Percentiles rank a stretch among this genome's conserved stretches.
phyloP scores from a whole-genome alignment of 2,888 invertebrate species.

The Furcula furcula region DNA sequence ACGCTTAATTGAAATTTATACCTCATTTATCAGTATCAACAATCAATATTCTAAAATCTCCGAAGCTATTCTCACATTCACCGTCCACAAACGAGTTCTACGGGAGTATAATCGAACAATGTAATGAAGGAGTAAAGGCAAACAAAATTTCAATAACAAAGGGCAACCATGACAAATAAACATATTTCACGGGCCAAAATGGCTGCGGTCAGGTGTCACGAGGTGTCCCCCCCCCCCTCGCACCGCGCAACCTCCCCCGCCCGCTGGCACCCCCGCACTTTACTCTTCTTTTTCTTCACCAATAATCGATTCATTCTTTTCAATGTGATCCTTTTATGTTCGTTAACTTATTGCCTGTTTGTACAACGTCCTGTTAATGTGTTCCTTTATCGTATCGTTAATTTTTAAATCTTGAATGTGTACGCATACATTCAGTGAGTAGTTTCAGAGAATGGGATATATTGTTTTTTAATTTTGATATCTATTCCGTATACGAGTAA shows the following conservation, averaged over 20 bases:
- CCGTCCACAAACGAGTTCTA: slow-evolving; percentile 74
- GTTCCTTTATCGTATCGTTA: slow-evolving; percentile 15
- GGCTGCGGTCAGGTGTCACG: slow-evolving; percentile 81
- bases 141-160: slow-evolving; percentile 82
- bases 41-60: slow-evolving; percentile 80
- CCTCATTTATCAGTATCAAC: slow-evolving; percentile 80
- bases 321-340: slow-evolving; percentile 61
- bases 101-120: slow-evolving; percentile 77
- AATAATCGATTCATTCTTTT: slow-evolving; percentile 75
- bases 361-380: slow-evolving; percentile 21
- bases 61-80: slow-evolving; percentile 71
- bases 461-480: no score
- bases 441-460: no score
- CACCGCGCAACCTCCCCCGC: slow-evolving; percentile 24
- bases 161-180: slow-evolving; percentile 79
- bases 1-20: slow-evolving; percentile 80
- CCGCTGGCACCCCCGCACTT: slow-evolving; percentile 18
- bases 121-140: slow-evolving; percentile 81
- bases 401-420: no score
- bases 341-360: slow-evolving; percentile 36
- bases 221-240: slow-evolving; percentile 46
- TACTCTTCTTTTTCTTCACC: slow-evolving; percentile 60
- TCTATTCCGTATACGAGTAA: no score
- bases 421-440: no score
- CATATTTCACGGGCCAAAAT: slow-evolving; percentile 81